A percentile compares a stretch with the other conserved stretches of the same genome.
Evolutionary conservation across 2,113 vertebrate genomes (phyloP).

Genomic region (Sphaerodactylus townsendi): DNA sequence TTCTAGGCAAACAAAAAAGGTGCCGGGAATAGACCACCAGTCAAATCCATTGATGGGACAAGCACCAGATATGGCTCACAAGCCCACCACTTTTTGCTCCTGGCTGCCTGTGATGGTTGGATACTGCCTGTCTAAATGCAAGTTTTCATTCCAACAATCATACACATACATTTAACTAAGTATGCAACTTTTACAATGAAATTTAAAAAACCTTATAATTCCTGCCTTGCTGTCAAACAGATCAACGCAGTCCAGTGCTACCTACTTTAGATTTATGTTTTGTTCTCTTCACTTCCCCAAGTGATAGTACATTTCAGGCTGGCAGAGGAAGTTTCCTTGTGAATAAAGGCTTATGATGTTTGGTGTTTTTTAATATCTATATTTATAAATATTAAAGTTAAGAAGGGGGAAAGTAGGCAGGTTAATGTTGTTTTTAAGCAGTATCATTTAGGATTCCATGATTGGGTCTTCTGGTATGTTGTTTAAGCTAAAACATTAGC

Average conservation of each 20-base stretch:
- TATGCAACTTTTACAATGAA: not conserved
- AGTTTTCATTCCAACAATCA: not conserved
- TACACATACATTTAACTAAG: not conserved
- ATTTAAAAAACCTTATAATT: not conserved
- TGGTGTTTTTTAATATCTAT: not conserved
- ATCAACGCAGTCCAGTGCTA: not conserved
- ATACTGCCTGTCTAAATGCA: not conserved
- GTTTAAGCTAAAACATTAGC: too few relatives aligned
- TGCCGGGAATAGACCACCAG: not conserved
- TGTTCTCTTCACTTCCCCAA: not conserved
- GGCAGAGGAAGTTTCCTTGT: not conserved
- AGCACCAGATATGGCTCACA: not conserved
- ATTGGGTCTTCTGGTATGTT: too few relatives aligned
- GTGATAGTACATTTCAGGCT: not conserved
- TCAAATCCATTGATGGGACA: not conserved
- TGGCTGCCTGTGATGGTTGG: not conserved
- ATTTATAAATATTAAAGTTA: not conserved
- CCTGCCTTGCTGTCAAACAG: not conserved
- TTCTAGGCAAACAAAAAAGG: not conserved
- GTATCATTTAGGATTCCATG: too few relatives aligned
- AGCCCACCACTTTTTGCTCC: not conserved
- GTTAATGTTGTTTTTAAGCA: not conserved
- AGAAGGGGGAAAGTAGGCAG: not conserved
- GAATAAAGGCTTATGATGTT: not conserved
- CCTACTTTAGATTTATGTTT: not conserved